Evolutionary conservation across 1,140 invertebrate genomes (phyloP), one percentile per base, ranked within the genome.

Genomic region (Gonatopus flavifemur): DNA sequence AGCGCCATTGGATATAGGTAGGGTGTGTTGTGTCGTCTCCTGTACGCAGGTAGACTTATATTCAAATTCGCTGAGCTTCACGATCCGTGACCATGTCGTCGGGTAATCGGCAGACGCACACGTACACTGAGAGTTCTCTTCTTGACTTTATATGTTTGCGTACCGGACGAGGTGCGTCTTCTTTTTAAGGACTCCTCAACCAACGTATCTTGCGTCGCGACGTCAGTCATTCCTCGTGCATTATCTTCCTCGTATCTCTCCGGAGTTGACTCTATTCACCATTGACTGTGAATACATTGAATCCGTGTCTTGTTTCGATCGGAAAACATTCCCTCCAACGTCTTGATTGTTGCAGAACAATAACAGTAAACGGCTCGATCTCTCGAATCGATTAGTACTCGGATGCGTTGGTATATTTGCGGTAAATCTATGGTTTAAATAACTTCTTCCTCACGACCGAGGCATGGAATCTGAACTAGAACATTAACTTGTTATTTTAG

Each of bases 21-120:
- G n/a, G n/a, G n/a, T n/a, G n/a, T n/a, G n/a, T n/a, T n/a, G n/a
- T n/a, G n/a, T n/a, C n/a, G n/a, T n/a, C n/a, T n/a, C n/a, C n/a
- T n/a, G n/a, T n/a, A n/a, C n/a, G n/a, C n/a, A n/a, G n/a, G n/a
- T n/a, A n/a, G n/a, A n/a, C 8, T 22, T 49, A 22, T 45, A 48
- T 60, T 50, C 35, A 49, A 61, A 62, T 61, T 50, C 42, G n/a
- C n/a, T n/a, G 48, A 30, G n/a, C 46, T 36, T 22, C 18, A 49
- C 30, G 21, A 43, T 50, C 7, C 59, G 51, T 61, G 53, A 61
- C 53, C 44, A 43, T 49, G 52, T 55, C 54, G 12, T 28, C 25
- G 44, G 42, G 38, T 45, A 48, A 49, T 32, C 38, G 46, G 51
- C 51, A 62, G 38, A 25, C 28, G 37, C 39, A 33, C 31, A 49